Evolutionary conservation across 1,140 invertebrate genomes (phyloP), one percentile per base, ranked within the genome.

Genomic region (Drosophila tsacasi): DNA sequence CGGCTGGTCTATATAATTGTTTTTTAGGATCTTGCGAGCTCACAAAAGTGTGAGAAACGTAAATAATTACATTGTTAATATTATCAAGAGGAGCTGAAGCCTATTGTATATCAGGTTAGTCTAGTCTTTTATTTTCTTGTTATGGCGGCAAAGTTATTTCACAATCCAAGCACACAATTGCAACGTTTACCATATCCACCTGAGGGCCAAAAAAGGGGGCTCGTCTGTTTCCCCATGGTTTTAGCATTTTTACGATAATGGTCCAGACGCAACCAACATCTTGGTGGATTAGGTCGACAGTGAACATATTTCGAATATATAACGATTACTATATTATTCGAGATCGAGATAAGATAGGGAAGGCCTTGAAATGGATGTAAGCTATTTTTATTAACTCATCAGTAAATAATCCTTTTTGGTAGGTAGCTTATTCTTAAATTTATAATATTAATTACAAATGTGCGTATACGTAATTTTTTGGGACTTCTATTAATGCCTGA

Each of bases 1-100:
- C 13, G 21, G 30, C 17, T 37, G 63, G 52, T 15, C 44, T 46
- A 9, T 23, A 37, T 32, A 17, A 46, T 25, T 46, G 8, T 49
- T 39, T 27, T 27, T 62, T 44, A 4, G 27, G 23, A 75, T 69
- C 57, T 21, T n/a, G 3, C 10, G 42, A n/a, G n/a, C 12, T 13
- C 2, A 8, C 21, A 27, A 25, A 37, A 55, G 21, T 39, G 54
- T 57, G 15, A 12, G 2, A 57, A 39, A 68, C 23, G 37, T 35
- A 65, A 50, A 37, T 76, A 54, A 30, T 63, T 55, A 52, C 65
- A 63, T 39, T 55, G 44, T 71, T 19, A 67, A 54, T 32, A 37
- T 50, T 40, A 10, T 2, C 35, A 17, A 7, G 10, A 30, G 0
- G 2, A 19, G 23, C 49, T 30, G 5, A 7, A 52, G 25, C 7